Base-by-base conservation (phyloP, 1,140 invertebrate genomes). In the Andrena cerasifolii region DNA sequence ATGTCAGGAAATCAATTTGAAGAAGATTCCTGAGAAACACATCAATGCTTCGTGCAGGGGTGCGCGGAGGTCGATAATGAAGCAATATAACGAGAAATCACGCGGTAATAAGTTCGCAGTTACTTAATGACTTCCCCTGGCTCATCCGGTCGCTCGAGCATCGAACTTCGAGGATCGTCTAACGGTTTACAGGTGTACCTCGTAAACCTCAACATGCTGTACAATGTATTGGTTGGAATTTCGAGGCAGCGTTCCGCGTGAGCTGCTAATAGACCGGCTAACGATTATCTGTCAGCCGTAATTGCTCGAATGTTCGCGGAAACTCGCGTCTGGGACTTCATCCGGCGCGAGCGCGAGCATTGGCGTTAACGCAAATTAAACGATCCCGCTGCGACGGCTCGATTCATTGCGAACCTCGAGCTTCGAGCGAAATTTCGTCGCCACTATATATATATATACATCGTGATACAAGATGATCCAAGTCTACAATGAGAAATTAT, bases 241-340 rank as follows among this genome's bases (percentile, higher is more conserved):
- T 63, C 24, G 10, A 68, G 21, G 33, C 49, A 47, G 24, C 28
- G 24, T 43, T 70, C 51, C 47, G 73, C 31, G 61, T 51, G 63
- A 51, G 66, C 47, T 54, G 53, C 65, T 83, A 83, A 83, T 82
- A 75, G 68, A 63, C 65, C 36, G 80, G 73, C 59, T 77, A 54
- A 83, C 66, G 81, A 82, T 82, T 80, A 78, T 78, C 81, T 71
- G 79, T 82, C 73, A 49, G 75, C 14, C n/a, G 45, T 82, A 82
- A 83, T 82, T 82, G 68, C 62, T 67, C 73, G 61, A 14, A 72
- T 54, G 58, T 82, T 81, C 79, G 56, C 68, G 72, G 51, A 68
- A 80, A 62, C 61, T 40, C 59, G 51, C 56, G 51, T 53, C 43
- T 76, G 31, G 14, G 45, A 18, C 33, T 63, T 24, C 33, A 33